Base-by-base conservation (phyloP, 2,888 invertebrate species). In the Julus scanicus region DNA sequence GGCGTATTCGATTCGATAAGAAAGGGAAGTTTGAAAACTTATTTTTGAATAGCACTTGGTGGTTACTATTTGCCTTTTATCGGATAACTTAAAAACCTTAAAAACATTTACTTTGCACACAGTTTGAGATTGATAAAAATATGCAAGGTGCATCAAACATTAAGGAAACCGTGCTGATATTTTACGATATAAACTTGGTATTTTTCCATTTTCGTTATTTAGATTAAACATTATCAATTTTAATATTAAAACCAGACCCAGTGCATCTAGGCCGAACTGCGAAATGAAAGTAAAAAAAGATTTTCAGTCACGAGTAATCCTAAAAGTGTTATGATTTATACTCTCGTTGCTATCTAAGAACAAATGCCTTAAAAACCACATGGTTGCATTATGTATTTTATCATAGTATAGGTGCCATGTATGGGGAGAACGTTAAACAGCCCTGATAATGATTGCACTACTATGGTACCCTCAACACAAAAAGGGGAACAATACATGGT, bases 171-270 rank as follows among this genome's bases (percentile, higher is more conserved):
- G 4, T 17, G 15, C 80, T 80, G 39, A 53, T 29, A 9, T 80
- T 39, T 80, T 80, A 29, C 37, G 37, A 80, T 80, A 20, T 3
- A 17, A 29, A 29, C 29, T 17, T 39, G 80, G 5, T 80, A 37
- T 37, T 37, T 80, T 80, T 15, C 80, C 80, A 37, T 80, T 80
- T 13, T 15, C 13, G 11, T 80, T 80, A 80, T 80, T 80, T 15
- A 80, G 80, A 37, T 80, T 80, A 80, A 80, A 37, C 37, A 80
- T 80, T 71, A 29, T 71, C 29, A 71, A 71, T 71, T 80, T 80
- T 37, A 80, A 80, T 37, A 80, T 80, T 29, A 37, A 80, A 80
- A 37, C 15, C 37, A 29, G 37, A 37, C 37, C 37, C 80, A 80
- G 80, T 37, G 71, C 29, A 71, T 39, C 37, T 80, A 80, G 80